Conservation (phyloP, 2,113 vertebrate genomes). For the Maccullochella peelii region DNA sequence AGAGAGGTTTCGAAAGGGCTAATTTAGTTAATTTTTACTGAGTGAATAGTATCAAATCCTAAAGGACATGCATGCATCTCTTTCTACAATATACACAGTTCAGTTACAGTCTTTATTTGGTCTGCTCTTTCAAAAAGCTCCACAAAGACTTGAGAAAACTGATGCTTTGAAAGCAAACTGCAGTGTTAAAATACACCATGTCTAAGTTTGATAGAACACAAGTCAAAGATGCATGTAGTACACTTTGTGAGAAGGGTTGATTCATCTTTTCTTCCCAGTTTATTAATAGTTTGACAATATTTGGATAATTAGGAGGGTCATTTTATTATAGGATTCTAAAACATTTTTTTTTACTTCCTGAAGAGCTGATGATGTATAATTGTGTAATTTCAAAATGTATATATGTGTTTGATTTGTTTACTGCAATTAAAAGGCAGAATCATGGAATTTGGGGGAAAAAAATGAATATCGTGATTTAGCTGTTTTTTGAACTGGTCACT, state of each 20-base stretch:
- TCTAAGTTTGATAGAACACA: not conserved
- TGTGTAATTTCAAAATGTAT: not conserved
- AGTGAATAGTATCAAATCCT: slow-evolving; percentile 66
- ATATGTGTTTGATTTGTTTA: not conserved
- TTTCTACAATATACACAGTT: slow-evolving; percentile 75
- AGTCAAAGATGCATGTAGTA: not conserved
- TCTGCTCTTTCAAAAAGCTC: slow-evolving; percentile 49
- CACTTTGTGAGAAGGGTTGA: not conserved
- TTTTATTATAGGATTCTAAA: not conserved
- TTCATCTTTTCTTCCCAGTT: not conserved
- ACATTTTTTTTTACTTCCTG: not conserved
- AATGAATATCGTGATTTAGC: too few species aligned
- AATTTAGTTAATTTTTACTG: slow-evolving; percentile 26
- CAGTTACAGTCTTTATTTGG: slow-evolving; percentile 37
- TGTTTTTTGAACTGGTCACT: too few species aligned
- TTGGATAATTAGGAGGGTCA: not conserved
- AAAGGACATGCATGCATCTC: slow-evolving; percentile 74
- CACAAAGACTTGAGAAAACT: slow-evolving; percentile 28
- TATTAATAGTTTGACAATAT: not conserved
- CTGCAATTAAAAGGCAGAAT: not conserved
- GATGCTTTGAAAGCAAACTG: slow-evolving; percentile 38
- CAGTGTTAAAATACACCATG: slow-evolving; percentile 5
- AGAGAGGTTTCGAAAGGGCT: slow-evolving; percentile 50
- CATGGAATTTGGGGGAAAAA: not conserved
- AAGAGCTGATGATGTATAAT: not conserved